A percentile compares a stretch with the other conserved stretches of the same genome.
Conservation (phyloP, 2,888 invertebrate species). For the Volucella inanis region DNA sequence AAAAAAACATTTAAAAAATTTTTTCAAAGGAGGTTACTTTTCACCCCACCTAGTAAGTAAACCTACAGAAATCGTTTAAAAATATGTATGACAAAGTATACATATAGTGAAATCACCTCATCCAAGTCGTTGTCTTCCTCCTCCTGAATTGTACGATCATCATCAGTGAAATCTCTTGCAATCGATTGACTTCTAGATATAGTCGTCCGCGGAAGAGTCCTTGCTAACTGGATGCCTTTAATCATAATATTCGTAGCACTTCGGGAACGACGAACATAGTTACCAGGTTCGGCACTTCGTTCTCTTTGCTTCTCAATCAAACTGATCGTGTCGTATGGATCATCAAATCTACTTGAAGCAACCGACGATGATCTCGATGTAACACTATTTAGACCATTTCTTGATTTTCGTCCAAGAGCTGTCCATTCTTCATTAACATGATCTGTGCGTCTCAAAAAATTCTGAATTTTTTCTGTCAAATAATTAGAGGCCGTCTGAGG, state of each 20-base stretch:
- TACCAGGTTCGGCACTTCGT: slow-evolving; percentile 81
- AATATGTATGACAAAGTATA: slow-evolving; percentile 15
- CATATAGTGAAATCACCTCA: slow-evolving; percentile 78
- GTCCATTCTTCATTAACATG: slow-evolving; percentile 95
- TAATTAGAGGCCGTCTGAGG: slow-evolving; percentile 90
- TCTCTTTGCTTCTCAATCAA: slow-evolving; percentile 82
- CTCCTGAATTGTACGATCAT: slow-evolving; percentile 87
- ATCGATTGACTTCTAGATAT: slow-evolving; percentile 81
- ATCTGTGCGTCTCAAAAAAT: slow-evolving; percentile 91
- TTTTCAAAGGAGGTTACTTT: too few relatives aligned
- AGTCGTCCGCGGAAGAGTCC: slow-evolving; percentile 81
- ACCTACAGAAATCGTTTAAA: neutral
- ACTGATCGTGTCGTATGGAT: slow-evolving; percentile 81
- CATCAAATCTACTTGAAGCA: slow-evolving; percentile 79
- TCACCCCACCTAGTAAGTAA: too few relatives aligned
- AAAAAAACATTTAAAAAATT: too few relatives aligned
- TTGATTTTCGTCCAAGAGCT: slow-evolving; percentile 85
- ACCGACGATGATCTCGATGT: slow-evolving; percentile 76
- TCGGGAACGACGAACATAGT: slow-evolving; percentile 85
- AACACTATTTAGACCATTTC: slow-evolving; percentile 82
- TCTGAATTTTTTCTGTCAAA: slow-evolving; percentile 89
- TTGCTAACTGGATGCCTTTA: slow-evolving; percentile 89
- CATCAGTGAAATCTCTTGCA: slow-evolving; percentile 82
- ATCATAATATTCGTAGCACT: slow-evolving; percentile 93
- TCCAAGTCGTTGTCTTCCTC: slow-evolving; percentile 85